These are phyloP conservation scores for Philopedon plagiatum DNA, from an alignment of 2,888 invertebrate genomes.

Conservation along the genomic window DNA sequence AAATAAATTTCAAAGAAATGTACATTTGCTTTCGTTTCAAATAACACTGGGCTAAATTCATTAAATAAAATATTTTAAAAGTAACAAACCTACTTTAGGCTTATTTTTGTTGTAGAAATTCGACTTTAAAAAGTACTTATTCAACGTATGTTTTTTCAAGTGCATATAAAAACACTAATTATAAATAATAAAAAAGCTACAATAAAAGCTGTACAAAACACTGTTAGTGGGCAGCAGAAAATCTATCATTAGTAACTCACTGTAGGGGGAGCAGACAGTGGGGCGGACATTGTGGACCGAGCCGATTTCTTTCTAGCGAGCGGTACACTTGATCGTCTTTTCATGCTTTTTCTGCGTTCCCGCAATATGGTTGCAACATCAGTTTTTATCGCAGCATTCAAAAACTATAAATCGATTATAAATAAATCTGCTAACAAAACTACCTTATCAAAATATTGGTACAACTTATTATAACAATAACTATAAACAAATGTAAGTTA, in stretches of 20 bases:
- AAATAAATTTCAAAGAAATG: too few relatives aligned
- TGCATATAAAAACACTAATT: background rate
- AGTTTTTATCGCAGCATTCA: conserved; percentile 84
- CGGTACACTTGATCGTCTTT: conserved; percentile 65
- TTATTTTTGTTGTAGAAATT: too few relatives aligned
- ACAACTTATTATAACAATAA: too few relatives aligned
- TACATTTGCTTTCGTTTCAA: too few relatives aligned
- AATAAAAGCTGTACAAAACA: conserved; percentile 18
- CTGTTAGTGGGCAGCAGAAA: conserved; percentile 25
- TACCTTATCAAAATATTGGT: background rate
- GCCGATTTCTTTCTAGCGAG: conserved; percentile 68
- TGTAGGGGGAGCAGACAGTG: conserved; percentile 66
- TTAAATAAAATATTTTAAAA: too few relatives aligned
- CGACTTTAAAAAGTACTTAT: too few relatives aligned
- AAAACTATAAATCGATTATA: conserved; percentile 72
- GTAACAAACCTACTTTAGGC: too few relatives aligned
- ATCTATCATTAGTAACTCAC: conserved; percentile 64
- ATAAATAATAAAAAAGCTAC: conserved; percentile 7
- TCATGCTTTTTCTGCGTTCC: conserved; percentile 55
- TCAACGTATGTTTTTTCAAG: too few relatives aligned
- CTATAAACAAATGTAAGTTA: too few relatives aligned
- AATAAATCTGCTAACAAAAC: conserved; percentile 6
- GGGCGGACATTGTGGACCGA: conserved; percentile 69
- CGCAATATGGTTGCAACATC: conserved; percentile 74
- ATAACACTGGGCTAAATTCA: too few relatives aligned